phyloP scores from a whole-genome alignment of 2,113 vertebrate genomes.

The Aviceda subcristata region DNA sequence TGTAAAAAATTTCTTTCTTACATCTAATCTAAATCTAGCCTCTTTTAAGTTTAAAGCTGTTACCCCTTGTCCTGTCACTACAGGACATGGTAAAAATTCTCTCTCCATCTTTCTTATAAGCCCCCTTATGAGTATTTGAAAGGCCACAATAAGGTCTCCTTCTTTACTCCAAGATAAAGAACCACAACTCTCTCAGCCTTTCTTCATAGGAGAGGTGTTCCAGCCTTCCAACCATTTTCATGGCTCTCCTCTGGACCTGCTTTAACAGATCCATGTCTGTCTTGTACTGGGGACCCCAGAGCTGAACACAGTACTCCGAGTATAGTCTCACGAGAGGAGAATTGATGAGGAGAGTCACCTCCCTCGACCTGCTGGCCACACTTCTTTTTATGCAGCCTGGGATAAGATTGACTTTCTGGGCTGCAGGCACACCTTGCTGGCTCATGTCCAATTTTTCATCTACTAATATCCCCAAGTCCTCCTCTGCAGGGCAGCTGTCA shows the following conservation, averaged over 20 bases:
- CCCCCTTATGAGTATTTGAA: not conserved
- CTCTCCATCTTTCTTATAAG: not conserved
- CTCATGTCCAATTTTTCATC: not conserved
- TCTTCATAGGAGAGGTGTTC: not conserved
- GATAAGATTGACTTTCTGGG: not conserved
- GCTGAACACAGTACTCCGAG: not conserved
- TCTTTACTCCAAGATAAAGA: not conserved
- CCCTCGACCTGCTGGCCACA: not conserved
- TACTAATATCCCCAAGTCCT: not conserved
- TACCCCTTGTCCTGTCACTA: not conserved
- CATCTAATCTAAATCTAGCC: not conserved
- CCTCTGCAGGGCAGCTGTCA: not conserved
- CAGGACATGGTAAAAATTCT: not conserved
- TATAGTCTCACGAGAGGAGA: rapidly evolving
- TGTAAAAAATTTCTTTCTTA: not conserved
- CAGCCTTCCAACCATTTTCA: not conserved
- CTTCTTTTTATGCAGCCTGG: not conserved
- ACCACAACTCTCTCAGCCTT: not conserved
- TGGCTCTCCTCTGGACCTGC: not conserved
- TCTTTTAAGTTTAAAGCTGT: not conserved
- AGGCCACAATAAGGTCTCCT: not conserved
- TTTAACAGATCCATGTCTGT: not conserved
- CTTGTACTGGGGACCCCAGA: not conserved
- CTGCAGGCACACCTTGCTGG: not conserved
- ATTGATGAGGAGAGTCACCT: not conserved